Conservation (phyloP, 1,140 invertebrate species). For the Musca vetustissima region DNA sequence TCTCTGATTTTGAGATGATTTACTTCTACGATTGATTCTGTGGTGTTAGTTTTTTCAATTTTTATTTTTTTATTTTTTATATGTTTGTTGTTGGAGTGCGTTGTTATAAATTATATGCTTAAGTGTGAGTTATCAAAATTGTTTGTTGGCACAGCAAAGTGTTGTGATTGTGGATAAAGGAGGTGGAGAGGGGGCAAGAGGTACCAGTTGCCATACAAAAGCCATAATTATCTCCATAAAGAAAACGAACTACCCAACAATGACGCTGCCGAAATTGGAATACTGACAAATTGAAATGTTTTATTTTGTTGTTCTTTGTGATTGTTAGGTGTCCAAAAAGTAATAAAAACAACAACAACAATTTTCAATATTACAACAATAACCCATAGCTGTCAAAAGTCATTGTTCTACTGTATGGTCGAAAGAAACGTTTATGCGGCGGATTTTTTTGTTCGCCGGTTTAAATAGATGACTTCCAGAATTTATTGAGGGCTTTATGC, state of each 20-base stretch:
- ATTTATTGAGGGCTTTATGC: not conserved
- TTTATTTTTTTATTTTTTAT: too few species aligned
- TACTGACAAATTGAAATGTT: constrained; percentile 14
- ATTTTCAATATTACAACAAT: not conserved
- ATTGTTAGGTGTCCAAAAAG: not conserved
- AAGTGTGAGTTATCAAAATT: too few species aligned
- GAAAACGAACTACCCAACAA: not conserved
- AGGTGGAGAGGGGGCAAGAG: too few species aligned
- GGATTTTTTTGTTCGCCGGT: too few species aligned
- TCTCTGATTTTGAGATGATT: constrained; percentile 11
- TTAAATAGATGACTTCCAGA: constrained; percentile 7
- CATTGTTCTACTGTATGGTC: too few species aligned
- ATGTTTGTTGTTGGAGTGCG: too few species aligned
- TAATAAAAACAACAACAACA: not conserved
- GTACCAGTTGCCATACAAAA: too few species aligned
- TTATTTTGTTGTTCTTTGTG: not conserved
- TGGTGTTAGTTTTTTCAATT: too few species aligned
- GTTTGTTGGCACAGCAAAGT: too few species aligned
- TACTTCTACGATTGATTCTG: not conserved
- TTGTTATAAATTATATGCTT: constrained; percentile 11
- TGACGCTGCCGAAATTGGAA: not conserved
- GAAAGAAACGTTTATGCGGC: too few species aligned
- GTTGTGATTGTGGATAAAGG: too few species aligned
- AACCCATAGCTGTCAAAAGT: too few species aligned
- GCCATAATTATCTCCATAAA: not conserved